Percentiles rank a stretch among this genome's conserved stretches.
Conservation (phyloP, 2,113 vertebrate genomes). For the Alosa alosa region DNA sequence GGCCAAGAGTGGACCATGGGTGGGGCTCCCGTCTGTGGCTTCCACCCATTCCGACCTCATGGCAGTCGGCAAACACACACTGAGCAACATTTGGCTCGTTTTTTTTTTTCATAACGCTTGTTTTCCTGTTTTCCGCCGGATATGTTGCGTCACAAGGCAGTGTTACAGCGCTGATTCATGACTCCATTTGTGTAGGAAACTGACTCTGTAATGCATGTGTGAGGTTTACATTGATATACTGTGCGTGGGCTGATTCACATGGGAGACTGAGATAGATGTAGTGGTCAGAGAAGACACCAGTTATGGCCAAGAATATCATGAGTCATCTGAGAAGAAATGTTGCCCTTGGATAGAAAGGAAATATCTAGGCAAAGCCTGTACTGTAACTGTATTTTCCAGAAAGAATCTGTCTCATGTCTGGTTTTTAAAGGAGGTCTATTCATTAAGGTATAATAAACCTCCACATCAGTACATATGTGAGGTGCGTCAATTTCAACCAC, state of each 20-base stretch:
- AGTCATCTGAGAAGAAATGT: not conserved
- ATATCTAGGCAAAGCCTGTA: not conserved
- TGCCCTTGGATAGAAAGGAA: not conserved
- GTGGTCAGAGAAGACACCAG: not conserved
- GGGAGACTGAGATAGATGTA: not conserved
- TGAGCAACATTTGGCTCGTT: not conserved
- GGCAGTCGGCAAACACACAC: constrained; percentile 5
- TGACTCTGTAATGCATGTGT: not conserved
- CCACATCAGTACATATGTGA: not conserved
- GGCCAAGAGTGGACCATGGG: constrained; percentile 59
- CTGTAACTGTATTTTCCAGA: not conserved
- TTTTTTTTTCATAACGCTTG: constrained; percentile 45
- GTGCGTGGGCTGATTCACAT: not conserved
- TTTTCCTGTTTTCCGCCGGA: constrained; percentile 58
- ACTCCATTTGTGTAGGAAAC: not conserved
- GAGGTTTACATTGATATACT: not conserved
- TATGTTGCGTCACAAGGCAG: constrained; percentile 1
- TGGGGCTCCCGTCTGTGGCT: constrained; percentile 68
- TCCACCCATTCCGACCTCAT: constrained; percentile 53
- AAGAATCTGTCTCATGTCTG: not conserved
- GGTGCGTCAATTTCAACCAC: not conserved
- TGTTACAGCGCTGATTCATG: not conserved
- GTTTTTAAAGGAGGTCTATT: not conserved
- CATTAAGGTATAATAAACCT: not conserved
- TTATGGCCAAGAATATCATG: not conserved